Evolutionary conservation across 2,888 invertebrate genomes (phyloP).

Genomic region (Habroteleia sp.): DNA sequence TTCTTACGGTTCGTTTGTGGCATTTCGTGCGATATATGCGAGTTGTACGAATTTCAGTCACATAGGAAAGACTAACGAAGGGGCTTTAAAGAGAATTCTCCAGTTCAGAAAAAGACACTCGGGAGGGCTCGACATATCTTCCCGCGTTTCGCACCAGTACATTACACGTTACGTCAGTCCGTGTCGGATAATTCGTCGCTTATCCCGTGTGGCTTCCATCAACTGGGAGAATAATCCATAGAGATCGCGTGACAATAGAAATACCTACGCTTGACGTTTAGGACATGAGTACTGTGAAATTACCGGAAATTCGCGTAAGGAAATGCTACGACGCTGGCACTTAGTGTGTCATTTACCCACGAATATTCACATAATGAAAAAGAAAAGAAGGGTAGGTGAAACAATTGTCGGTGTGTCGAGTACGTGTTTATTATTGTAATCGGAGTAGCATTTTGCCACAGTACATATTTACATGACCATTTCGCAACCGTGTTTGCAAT

Average conservation of each 20-base stretch:
- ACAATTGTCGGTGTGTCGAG: constrained; percentile 26
- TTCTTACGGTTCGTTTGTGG: constrained; percentile 30
- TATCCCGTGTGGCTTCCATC: constrained; percentile 53
- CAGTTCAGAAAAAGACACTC: constrained; percentile 49
- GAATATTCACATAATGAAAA: constrained; percentile 27
- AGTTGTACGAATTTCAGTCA: constrained; percentile 55
- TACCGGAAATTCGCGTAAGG: constrained; percentile 60
- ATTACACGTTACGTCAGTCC: constrained; percentile 53
- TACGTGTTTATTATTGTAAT: constrained; percentile 44
- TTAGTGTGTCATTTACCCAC: constrained; percentile 46
- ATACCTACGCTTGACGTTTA: constrained; percentile 54
- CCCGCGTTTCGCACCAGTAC: constrained; percentile 32
- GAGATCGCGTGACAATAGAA: constrained; percentile 64
- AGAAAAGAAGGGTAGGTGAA: constrained; percentile 9
- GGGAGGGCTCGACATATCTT: constrained; percentile 47
- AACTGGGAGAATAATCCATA: constrained; percentile 41
- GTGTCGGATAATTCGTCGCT: constrained; percentile 49
- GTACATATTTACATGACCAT: constrained; percentile 36
- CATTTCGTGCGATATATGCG: constrained; percentile 31
- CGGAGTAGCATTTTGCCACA: constrained; percentile 11
- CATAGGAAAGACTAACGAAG: constrained; percentile 61
- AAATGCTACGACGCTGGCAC: constrained; percentile 49
- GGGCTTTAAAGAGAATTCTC: constrained; percentile 41
- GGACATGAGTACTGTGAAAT: constrained; percentile 57
- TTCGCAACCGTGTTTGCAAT: no score